Evolutionary conservation across 2,888 invertebrate genomes (phyloP).

Genomic region (Junonia oenone): DNA sequence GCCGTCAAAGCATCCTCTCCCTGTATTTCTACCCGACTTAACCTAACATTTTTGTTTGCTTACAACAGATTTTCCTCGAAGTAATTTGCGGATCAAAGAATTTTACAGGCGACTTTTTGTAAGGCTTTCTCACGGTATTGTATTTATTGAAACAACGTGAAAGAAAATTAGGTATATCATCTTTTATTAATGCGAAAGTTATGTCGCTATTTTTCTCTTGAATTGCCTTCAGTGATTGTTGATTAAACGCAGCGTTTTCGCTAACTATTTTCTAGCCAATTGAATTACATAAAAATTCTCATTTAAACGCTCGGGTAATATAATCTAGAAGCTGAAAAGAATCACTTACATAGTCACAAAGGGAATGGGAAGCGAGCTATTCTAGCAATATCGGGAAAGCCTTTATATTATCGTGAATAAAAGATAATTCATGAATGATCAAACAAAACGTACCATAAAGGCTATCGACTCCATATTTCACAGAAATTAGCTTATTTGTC

Average conservation of each 20-base stretch:
- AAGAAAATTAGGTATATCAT: neutral
- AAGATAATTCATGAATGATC: constrained; percentile 36
- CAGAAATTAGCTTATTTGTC: constrained; percentile 58
- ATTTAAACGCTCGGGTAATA: constrained; percentile 5
- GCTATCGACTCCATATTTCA: constrained; percentile 52
- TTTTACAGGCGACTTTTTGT: constrained; percentile 25
- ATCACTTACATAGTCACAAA: constrained; percentile 26
- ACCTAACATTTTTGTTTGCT: constrained; percentile 45
- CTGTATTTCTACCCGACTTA: constrained; percentile 41
- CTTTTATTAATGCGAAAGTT: neutral
- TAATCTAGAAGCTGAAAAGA: constrained; percentile 18
- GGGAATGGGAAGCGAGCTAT: constrained; percentile 24
- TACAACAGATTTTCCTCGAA: constrained; percentile 48
- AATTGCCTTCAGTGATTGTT: neutral
- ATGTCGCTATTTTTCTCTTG: neutral
- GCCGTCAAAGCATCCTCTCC: constrained; percentile 32
- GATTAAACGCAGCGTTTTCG: too few species aligned
- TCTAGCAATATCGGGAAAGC: constrained; percentile 22
- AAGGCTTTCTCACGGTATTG: neutral
- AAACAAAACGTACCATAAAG: constrained; percentile 38
- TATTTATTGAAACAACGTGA: neutral
- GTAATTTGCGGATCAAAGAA: constrained; percentile 56
- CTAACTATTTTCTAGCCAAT: neutral
- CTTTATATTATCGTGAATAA: constrained; percentile 29
- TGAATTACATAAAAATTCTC: constrained; percentile 4